Evolutionary conservation across 2,888 invertebrate species (phyloP).

Genomic region (Pseudococcus longispinus): DNA sequence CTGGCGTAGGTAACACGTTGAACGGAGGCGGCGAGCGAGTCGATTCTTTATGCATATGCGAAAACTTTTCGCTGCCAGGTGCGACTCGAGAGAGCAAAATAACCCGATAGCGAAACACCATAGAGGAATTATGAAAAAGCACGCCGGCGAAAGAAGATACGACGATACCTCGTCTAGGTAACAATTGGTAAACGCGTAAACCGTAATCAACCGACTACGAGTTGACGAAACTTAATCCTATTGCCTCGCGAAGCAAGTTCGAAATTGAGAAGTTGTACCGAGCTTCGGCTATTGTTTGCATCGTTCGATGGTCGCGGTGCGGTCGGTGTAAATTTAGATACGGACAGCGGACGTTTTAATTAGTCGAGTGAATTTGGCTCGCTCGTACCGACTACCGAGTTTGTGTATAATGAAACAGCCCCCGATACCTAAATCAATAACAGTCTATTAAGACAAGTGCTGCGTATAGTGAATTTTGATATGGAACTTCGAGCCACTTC

Average conservation of each 20-base stretch:
- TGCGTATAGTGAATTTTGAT: neutral
- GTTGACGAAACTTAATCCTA: slow-evolving; percentile 14
- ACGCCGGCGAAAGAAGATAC: too few species aligned
- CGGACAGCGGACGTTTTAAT: neutral
- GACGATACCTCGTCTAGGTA: neutral
- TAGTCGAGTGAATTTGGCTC: slow-evolving; percentile 3
- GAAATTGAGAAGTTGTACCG: neutral
- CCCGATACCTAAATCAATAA: slow-evolving; percentile 26
- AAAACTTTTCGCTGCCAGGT: neutral
- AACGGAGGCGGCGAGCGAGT: neutral
- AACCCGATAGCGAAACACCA: neutral
- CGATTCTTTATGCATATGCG: neutral
- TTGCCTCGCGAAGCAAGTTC: neutral
- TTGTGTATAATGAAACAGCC: neutral
- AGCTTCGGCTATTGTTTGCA: slow-evolving; percentile 3
- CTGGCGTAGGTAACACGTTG: neutral
- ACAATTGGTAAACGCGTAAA: neutral
- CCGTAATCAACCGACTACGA: neutral
- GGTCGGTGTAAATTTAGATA: slow-evolving; percentile 21
- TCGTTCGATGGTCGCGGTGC: neutral
- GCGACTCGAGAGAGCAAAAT: neutral
- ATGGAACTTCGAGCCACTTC: neutral
- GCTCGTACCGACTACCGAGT: neutral
- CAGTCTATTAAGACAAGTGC: slow-evolving; percentile 13
- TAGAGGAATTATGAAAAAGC: neutral